These are phyloP conservation scores for Volucella zonaria DNA, from an alignment of 2,888 invertebrate species.

Conservation along the genomic window DNA sequence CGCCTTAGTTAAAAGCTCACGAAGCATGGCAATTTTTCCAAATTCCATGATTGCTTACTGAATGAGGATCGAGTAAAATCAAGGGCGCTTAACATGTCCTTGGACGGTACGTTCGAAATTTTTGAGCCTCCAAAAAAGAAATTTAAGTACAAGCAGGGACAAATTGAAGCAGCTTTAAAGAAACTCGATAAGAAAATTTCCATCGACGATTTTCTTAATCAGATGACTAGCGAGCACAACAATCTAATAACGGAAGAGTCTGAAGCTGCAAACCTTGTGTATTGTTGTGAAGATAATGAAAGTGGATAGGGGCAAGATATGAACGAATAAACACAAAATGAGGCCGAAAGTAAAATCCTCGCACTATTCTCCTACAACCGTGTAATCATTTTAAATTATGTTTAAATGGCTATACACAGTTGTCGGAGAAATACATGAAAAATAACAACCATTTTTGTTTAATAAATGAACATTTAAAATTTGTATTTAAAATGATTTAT, in stretches of 20 bases:
- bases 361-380: neutral
- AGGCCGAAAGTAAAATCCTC: neutral
- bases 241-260: neutral
- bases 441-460: too few species aligned
- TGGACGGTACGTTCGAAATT: slow-evolving; percentile 1
- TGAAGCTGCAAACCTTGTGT: neutral
- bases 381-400: too few species aligned
- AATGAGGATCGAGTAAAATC: slow-evolving; percentile 4
- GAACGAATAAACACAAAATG: neutral
- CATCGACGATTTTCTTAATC: neutral
- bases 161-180: too few species aligned
- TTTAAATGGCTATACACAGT: too few species aligned
- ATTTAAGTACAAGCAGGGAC: too few species aligned
- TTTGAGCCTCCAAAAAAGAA: neutral
- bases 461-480: too few species aligned
- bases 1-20: neutral
- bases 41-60: neutral
- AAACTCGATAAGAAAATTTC: neutral
- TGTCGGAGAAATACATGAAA: too few species aligned
- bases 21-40: neutral
- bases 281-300: slow-evolving; percentile 1
- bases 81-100: slow-evolving; percentile 2
- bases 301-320: neutral
- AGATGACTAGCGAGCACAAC: slow-evolving; percentile 1
- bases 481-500: too few species aligned